Percentiles rank a stretch among this genome's conserved stretches.
Conservation (phyloP, 2,888 invertebrate species). For the Sarcophaga rosellei region DNA sequence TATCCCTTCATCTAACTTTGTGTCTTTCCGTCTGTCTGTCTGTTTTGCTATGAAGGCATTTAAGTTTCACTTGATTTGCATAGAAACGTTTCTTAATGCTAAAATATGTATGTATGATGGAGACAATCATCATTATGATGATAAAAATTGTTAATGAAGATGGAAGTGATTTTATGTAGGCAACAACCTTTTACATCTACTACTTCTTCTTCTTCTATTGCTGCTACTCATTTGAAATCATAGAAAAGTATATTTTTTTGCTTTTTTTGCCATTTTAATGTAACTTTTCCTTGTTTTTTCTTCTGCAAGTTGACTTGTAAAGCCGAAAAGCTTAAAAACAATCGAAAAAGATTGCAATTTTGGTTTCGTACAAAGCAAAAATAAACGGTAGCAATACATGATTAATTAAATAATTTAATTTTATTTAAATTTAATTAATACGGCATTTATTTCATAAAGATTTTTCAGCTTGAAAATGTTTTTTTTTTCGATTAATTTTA, state of each 20-base stretch:
- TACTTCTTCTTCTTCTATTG: neutral
- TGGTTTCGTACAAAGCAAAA: neutral
- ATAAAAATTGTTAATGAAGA: neutral
- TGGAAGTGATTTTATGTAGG: slow-evolving; percentile 13
- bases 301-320: too few species aligned
- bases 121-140: slow-evolving; percentile 17
- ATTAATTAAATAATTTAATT: slow-evolving; percentile 10
- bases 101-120: neutral
- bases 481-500: slow-evolving; percentile 17
- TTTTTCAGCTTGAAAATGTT: neutral
- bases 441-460: too few species aligned
- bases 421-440: slow-evolving; percentile 25
- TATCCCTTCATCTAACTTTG: neutral
- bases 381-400: neutral
- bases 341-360: neutral
- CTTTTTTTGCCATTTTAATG: neutral
- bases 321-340: neutral
- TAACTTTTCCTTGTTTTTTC: slow-evolving; percentile 2
- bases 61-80: slow-evolving; percentile 65
- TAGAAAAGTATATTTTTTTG: too few species aligned
- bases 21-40: neutral
- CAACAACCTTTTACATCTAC: slow-evolving; percentile 14
- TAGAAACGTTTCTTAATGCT: slow-evolving; percentile 41
- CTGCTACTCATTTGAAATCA: neutral
- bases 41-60: slow-evolving; percentile 40